phyloP scores from a whole-genome alignment of 2,113 vertebrate genomes.

The Dicaeum eximium region DNA sequence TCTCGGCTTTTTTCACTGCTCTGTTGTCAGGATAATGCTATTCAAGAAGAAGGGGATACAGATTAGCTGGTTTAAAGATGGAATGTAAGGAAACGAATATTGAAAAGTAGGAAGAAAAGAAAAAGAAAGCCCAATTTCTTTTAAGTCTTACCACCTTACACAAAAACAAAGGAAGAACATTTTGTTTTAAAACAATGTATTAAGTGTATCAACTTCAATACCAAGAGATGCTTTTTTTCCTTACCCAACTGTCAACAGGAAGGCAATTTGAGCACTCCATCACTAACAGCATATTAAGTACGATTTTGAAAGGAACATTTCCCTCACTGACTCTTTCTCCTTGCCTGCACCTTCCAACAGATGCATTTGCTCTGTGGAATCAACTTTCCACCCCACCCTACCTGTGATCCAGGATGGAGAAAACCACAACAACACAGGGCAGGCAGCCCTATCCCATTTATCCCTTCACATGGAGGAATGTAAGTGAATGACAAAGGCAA shows the following conservation, averaged over 20 bases:
- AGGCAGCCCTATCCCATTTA: neutral
- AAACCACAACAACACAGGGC: neutral
- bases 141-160: neutral
- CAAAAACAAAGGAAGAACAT: neutral
- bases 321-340: neutral
- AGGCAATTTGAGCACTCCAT: neutral
- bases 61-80: slow-evolving; percentile 12
- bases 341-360: neutral
- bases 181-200: slow-evolving; percentile 6
- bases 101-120: neutral
- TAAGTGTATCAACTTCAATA: neutral
- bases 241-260: neutral
- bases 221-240: neutral
- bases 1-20: slow-evolving; percentile 30
- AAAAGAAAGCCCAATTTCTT: neutral
- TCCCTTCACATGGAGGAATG: neutral
- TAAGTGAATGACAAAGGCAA: neutral
- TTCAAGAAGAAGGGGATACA: slow-evolving; percentile 26
- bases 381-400: neutral
- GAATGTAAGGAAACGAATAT: neutral
- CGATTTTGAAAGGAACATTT: neutral
- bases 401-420: neutral
- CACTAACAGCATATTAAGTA: neutral
- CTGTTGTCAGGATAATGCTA: slow-evolving; percentile 23
- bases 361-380: neutral